Base-by-base conservation (phyloP, 2,113 vertebrate species). In the Myxocyprinus asiaticus region DNA sequence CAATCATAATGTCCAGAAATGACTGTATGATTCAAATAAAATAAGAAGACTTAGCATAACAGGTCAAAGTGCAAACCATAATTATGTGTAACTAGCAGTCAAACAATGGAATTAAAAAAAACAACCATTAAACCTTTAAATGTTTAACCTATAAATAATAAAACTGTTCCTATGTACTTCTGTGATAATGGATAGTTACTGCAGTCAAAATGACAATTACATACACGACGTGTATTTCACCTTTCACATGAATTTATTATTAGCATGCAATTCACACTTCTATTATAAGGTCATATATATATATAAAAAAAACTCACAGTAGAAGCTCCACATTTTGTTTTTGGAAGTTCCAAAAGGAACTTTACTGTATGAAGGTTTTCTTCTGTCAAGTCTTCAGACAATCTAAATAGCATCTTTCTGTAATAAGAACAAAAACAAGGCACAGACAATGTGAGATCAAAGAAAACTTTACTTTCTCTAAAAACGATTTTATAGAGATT, bases 351-450 rank as follows among this genome's bases (percentile, higher is more conserved):
- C 53, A 92, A 58, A 2, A 91, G 80, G 73, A 89, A 93, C 85
- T 90, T 92, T 17, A 93, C 76, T 0, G 56, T 69, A 0, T 62
- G 5, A 5, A 93, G n/a, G 33, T 87, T 88, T 51, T 87, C 84
- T 0, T 7, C 0, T 0, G 77, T 89, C 42, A 91, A 55, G 55
- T 85, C 82, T 11, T 90, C 83, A 50, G 92, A 85, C 51, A 93
- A n/a, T 0, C 9, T 0, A 82, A 89, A 93, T 9, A 94, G 88
- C 89, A 90, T 89, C 81, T 86, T 85, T 81, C 93, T 94, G 82
- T 81, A 42, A 79, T 4, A 69, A 6, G 51, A 7, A 58, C 77
- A 48, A 56, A 2, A 11, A 14, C 12, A 14, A 12, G 9, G 4
- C 9, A 14, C 9, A 5, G 5, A 9, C 74, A 4, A 59, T 10